Base-by-base conservation (phyloP, 1,140 invertebrate genomes). In the Rhyzopertha dominica region DNA sequence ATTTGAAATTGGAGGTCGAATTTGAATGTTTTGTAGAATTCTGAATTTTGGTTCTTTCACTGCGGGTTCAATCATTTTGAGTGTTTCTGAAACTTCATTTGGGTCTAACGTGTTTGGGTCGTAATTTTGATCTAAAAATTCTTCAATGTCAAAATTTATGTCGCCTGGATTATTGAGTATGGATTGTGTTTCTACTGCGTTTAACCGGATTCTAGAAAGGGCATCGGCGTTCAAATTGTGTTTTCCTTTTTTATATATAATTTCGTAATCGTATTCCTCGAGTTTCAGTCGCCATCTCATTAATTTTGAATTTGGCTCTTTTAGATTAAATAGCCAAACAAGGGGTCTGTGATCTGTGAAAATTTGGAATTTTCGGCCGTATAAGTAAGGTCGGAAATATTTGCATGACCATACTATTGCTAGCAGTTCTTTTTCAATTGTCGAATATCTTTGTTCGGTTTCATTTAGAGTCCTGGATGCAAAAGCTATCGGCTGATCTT, bases 351-450 rank as follows among this genome's bases (percentile, higher is more conserved):
- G 3, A 19, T 41, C 24, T 4, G 39, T 29, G n/a, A 18, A 41
- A 9, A 41, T 41, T 5, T 24, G 28, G 20, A 41, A 30, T n/a
- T 18, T n/a, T 9, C 39, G 39, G 10, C 58, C 62, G 51, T 61
- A 64, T 9, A 69, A 39, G 44, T 66, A 69, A 8, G 58, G 46
- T 38, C 51, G 54, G 54, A 62, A 71, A 37, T 56, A 56, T 36
- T 56, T 44, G 43, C 18, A 47, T 10, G 24, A 45, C 47, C 36
- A 58, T 31, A 43, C 24, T 9, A 69, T 56, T 16, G 56, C 59
- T 4, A 64, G 45, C 10, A 47, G 43, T 43, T 70, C 63, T 34
- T 62, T 66, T 35, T 71, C 63, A 9, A 65, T 64, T 17, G 56
- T 49, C 1, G 57, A 23, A 43, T 68, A 71, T 5, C 52, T 48